phyloP scores from a whole-genome alignment of 1,140 invertebrate genomes.

The Drusus annulatus region DNA sequence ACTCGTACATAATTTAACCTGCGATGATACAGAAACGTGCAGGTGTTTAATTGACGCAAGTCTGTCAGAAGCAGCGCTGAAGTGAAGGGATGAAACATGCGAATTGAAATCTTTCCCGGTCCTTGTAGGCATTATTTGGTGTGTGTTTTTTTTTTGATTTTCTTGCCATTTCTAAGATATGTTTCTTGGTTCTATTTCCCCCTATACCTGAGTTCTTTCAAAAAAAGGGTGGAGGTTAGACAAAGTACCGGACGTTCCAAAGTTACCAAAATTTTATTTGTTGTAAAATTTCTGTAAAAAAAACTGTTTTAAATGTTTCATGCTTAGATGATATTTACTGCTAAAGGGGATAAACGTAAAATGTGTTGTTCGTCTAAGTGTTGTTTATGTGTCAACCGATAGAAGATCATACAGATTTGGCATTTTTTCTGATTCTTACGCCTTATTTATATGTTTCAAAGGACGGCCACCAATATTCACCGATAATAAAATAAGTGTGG shows the following conservation, averaged over 20 bases:
- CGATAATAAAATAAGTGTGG: too few relatives aligned
- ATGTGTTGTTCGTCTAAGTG: too few relatives aligned
- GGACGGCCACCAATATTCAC: too few relatives aligned
- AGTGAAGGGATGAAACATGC: slow-evolving; percentile 41
- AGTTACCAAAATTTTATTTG: too few relatives aligned
- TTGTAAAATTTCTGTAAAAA: too few relatives aligned
- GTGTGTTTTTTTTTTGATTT: slow-evolving; percentile 59
- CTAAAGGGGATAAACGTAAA: neutral
- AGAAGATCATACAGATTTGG: too few relatives aligned
- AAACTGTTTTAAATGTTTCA: too few relatives aligned
- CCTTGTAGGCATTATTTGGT: slow-evolving; percentile 57
- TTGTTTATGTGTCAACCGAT: too few relatives aligned
- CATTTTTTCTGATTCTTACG: too few relatives aligned
- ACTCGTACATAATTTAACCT: neutral
- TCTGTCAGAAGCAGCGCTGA: slow-evolving; percentile 28
- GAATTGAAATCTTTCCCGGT: slow-evolving; percentile 53
- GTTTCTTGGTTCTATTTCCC: slow-evolving; percentile 57
- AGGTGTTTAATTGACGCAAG: slow-evolving; percentile 35
- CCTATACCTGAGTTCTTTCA: slow-evolving; percentile 1
- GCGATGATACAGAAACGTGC: slow-evolving; percentile 6
- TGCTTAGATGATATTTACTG: too few relatives aligned
- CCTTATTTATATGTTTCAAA: too few relatives aligned
- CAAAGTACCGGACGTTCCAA: too few relatives aligned
- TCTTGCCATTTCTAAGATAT: slow-evolving; percentile 57
- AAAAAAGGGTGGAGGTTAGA: neutral